Base-by-base conservation (phyloP, 2,888 invertebrate genomes). In the Eupithecia centaureata region DNA sequence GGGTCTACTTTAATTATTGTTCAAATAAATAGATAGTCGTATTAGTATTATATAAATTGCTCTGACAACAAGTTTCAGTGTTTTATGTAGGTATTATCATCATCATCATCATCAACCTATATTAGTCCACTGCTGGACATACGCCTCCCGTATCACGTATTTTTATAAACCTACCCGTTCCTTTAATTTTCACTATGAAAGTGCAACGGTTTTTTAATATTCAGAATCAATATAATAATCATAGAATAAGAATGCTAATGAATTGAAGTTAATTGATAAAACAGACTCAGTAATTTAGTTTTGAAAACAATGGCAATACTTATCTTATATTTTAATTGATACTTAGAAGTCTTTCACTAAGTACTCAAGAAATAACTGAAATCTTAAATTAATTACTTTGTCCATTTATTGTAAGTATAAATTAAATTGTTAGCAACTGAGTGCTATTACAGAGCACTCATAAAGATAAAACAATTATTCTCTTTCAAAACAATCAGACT, bases 281-380 rank as follows among this genome's bases (percentile, higher is more conserved):
- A 47, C 22, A 52, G 15, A 25, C 25, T 25, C 15, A 10, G 3
- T 52, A 15, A 27, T 52, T 7, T 15, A 15, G 27, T 52, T 27
- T 52, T 15, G 7, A 15, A 52, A 52, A 27, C 52, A 52, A 52
- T 52, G 15, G 27, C 52, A 27, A 52, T 18, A 52, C 27, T 15
- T 27, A 22, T 27, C 52, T 52, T 13, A 15, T 27, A 10, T 56
- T 56, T 28, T 56, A 56, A 56, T 56, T 15, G 28, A 56, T n/a
- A n/a, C 30, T 56, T 4, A 56, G n/a, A 56, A 27, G 54, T 30
- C 15, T 56, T 56, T 27, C 4, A 30, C 30, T 54, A 54, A 54
- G n/a, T n/a, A 56, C 54, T 56, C 10, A n/a, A 56, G 27, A 56
- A 56, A 28, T 56, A n/a, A 28, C 54, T 28, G n/a, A 56, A 30